Evolutionary conservation across 2,797 vertebrate species (phyloP).

Genomic region (Distichodus sexfasciatus): DNA sequence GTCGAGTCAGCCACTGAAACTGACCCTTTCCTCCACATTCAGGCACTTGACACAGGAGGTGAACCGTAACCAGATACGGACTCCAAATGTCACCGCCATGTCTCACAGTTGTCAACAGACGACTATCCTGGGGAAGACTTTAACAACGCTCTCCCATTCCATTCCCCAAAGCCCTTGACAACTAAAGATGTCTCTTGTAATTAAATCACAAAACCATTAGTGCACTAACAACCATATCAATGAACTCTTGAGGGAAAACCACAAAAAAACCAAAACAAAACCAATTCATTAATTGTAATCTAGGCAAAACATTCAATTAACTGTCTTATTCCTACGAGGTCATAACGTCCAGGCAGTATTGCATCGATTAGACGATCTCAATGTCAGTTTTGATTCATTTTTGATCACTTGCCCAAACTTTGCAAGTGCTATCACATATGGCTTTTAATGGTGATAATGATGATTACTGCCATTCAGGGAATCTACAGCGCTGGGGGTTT

Average conservation of each 20-base stretch:
- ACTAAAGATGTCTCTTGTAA: conserved; percentile 29
- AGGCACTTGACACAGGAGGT: conserved; percentile 54
- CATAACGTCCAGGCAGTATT: too few species aligned
- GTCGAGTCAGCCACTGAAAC: background rate
- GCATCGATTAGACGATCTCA: too few species aligned
- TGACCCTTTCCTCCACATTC: conserved; percentile 54
- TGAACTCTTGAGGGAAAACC: background rate
- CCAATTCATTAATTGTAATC: too few species aligned
- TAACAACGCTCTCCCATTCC: conserved; percentile 39
- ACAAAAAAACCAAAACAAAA: too few species aligned
- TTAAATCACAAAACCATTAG: conserved; percentile 53
- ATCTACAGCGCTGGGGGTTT: background rate
- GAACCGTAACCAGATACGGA: conserved; percentile 65
- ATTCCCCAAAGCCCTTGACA: conserved; percentile 45
- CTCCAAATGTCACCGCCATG: conserved; percentile 68
- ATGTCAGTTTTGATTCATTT: too few species aligned
- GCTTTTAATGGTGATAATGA: background rate
- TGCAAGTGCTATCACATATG: too few species aligned
- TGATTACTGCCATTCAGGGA: background rate
- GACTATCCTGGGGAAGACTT: conserved; percentile 50
- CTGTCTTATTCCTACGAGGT: too few species aligned
- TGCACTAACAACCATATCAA: background rate
- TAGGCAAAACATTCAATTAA: too few species aligned
- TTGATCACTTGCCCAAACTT: too few species aligned
- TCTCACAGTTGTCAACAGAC: conserved; percentile 68